Conservation (phyloP, 1,140 invertebrate genomes). For the Luehdorfia chinensis region DNA sequence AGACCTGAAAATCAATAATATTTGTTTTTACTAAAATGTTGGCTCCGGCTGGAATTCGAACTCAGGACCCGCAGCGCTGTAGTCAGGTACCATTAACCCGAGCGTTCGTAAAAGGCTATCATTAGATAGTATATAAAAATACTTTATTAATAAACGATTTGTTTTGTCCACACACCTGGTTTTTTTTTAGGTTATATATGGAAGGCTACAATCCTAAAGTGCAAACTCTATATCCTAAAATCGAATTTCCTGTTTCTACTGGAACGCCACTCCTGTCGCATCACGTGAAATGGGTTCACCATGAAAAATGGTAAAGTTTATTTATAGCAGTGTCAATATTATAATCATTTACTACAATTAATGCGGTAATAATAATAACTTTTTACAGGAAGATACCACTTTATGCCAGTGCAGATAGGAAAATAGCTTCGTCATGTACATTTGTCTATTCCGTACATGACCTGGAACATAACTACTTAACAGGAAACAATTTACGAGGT, state of each 20-base stretch:
- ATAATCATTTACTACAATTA: too few relatives aligned
- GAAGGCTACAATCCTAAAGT: constrained; percentile 81
- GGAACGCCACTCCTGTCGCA: constrained; percentile 85
- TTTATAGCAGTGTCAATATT: too few relatives aligned
- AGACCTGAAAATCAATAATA: too few relatives aligned
- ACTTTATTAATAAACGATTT: not conserved
- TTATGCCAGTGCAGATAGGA: constrained; percentile 24
- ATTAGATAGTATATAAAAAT: not conserved
- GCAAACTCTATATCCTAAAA: constrained; percentile 79
- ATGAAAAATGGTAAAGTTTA: constrained; percentile 48
- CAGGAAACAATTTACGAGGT: constrained; percentile 43
- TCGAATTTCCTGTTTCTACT: constrained; percentile 83
- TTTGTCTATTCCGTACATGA: constrained; percentile 35
- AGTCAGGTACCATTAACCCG: too few relatives aligned
- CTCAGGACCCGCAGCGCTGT: too few relatives aligned
- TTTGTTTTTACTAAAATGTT: too few relatives aligned
- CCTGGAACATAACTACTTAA: constrained; percentile 38
- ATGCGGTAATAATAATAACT: too few relatives aligned
- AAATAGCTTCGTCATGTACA: constrained; percentile 25
- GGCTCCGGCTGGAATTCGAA: too few relatives aligned
- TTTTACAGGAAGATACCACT: constrained; percentile 31
- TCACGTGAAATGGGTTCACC: constrained; percentile 85
- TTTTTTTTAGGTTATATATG: constrained; percentile 80
- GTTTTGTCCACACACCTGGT: too few relatives aligned
- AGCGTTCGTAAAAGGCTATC: not conserved